Conservation (phyloP, 2,797 vertebrate genomes). For the Vultur gryphus region DNA sequence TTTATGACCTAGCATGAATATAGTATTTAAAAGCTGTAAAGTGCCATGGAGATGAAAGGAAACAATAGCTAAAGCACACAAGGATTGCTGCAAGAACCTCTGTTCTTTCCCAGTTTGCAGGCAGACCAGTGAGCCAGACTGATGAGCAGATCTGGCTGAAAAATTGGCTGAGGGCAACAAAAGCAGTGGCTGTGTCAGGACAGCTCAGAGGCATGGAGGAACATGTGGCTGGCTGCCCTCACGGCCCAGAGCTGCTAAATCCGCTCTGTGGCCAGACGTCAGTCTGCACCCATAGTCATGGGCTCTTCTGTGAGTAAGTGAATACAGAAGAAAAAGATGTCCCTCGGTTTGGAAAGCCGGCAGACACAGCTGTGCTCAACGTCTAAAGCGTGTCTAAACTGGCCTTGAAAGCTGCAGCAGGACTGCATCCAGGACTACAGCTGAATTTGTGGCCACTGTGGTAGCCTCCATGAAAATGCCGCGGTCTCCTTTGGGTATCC, state of each 20-base stretch:
- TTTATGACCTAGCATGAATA: conserved; percentile 4
- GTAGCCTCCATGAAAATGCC: background rate
- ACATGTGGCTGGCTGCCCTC: accelerated
- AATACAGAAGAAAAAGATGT: background rate
- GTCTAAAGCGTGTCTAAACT: background rate
- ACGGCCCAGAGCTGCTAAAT: background rate
- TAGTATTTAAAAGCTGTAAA: background rate
- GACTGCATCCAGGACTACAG: background rate
- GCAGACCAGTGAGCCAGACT: background rate
- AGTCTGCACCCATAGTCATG: background rate
- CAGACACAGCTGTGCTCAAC: background rate
- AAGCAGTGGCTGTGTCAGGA: background rate
- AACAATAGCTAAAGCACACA: background rate
- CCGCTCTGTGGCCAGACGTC: accelerated
- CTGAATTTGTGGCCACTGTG: background rate
- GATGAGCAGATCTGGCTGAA: background rate
- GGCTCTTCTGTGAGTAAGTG: background rate
- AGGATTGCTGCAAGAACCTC: background rate
- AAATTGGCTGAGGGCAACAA: background rate
- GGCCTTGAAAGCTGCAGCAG: background rate
- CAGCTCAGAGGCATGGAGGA: background rate
- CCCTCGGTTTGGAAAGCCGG: background rate
- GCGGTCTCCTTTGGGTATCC: background rate
- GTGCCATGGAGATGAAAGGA: background rate
- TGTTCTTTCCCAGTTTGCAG: background rate